Percentiles rank a stretch among this genome's conserved stretches.
These are phyloP conservation scores for Yoshiicerus persimilis DNA, from an alignment of 1,140 invertebrate species.

Conservation along the genomic window DNA sequence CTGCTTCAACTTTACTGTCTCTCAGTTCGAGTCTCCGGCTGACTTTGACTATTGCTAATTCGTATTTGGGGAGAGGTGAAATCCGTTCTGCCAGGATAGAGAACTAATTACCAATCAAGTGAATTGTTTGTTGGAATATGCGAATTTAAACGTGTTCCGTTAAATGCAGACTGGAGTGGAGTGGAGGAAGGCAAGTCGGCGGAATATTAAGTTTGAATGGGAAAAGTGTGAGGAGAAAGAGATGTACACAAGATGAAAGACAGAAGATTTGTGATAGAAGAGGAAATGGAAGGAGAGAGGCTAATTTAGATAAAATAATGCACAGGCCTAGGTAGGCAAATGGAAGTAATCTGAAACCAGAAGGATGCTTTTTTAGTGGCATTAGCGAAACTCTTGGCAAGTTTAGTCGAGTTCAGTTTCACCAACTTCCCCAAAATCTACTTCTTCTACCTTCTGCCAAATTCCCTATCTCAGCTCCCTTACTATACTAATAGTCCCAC, in stretches of 20 bases:
- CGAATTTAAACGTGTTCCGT: slow-evolving; percentile 2
- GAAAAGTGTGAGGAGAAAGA: background rate
- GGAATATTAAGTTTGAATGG: slow-evolving; percentile 15
- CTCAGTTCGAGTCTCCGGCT: background rate
- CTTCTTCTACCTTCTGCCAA: background rate
- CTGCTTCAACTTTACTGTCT: background rate
- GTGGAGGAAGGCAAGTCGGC: background rate
- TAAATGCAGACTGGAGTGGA: background rate
- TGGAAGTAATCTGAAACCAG: slow-evolving; percentile 24
- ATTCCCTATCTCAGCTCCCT: too few species aligned
- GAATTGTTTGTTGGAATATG: slow-evolving; percentile 17
- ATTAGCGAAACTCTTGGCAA: slow-evolving; percentile 22
- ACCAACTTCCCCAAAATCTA: background rate
- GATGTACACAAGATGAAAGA: slow-evolving; percentile 8
- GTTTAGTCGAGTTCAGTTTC: background rate
- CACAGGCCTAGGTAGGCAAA: background rate
- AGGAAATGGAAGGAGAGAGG: slow-evolving; percentile 19
- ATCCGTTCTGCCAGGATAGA: background rate
- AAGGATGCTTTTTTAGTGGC: slow-evolving; percentile 13
- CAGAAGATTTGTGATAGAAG: slow-evolving; percentile 5
- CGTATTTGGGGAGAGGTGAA: background rate
- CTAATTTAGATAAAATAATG: slow-evolving; percentile 31
- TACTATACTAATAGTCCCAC: too few species aligned
- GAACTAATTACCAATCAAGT: slow-evolving; percentile 26
- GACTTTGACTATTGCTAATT: background rate